These are phyloP conservation scores for Dicroscelio sp. DNA, from an alignment of 2,888 invertebrate species.

Conservation along the genomic window DNA sequence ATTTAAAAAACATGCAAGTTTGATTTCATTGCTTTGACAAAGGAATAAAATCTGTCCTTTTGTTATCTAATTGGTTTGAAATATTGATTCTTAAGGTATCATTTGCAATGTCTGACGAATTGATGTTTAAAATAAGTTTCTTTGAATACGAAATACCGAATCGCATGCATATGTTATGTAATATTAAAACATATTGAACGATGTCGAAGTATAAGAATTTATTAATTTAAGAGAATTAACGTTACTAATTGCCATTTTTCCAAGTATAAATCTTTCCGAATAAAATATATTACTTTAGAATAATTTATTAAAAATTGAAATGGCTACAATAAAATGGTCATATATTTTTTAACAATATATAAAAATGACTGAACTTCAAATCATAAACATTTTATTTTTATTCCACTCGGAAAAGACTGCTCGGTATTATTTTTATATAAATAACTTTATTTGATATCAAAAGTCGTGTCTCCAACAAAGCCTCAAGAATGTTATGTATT, in stretches of 20 bases:
- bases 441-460: too few species aligned
- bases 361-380: too few species aligned
- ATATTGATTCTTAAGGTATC: not conserved
- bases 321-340: too few species aligned
- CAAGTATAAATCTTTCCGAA: not conserved
- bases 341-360: too few species aligned
- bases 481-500: too few species aligned
- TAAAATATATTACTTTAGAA: too few species aligned
- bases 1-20: not conserved
- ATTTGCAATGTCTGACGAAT: conserved; percentile 25
- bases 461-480: too few species aligned
- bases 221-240: conserved; percentile 32
- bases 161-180: conserved; percentile 1
- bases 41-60: conserved; percentile 20
- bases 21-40: not conserved
- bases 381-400: too few species aligned
- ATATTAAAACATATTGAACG: conserved; percentile 33
- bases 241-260: not conserved
- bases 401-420: too few species aligned
- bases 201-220: not conserved
- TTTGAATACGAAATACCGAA: conserved; percentile 2
- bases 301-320: too few species aligned
- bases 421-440: too few species aligned
- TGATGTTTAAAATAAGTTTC: conserved; percentile 35
- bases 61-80: conserved; percentile 11